phyloP scores from a whole-genome alignment of 53 echinoderm and acorn worm species.

The Crossaster papposus region DNA sequence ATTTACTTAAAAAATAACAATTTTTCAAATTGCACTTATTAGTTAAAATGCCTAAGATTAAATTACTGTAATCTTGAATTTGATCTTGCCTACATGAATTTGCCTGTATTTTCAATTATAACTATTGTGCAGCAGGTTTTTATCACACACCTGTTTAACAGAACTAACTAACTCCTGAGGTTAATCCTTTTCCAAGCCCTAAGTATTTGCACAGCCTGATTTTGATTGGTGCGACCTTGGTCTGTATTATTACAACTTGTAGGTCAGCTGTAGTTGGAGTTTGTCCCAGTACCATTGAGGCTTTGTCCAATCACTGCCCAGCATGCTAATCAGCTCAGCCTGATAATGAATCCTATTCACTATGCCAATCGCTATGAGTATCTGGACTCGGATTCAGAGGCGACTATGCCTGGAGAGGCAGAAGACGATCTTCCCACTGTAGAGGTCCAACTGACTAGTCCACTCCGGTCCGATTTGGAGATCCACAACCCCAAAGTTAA shows the following conservation, averaged over 20 bases:
- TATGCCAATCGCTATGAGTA: slow-evolving; percentile 31
- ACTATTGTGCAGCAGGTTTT: not conserved
- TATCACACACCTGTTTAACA: not conserved
- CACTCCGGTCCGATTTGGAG: not conserved
- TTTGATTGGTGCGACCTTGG: not conserved
- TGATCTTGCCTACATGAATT: no score
- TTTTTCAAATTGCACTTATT: no score
- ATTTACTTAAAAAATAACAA: no score
- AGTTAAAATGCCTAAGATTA: no score
- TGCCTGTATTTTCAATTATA: no score
- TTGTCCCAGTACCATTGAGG: not conserved
- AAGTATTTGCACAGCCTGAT: slow-evolving; percentile 2
- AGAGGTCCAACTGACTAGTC: not conserved
- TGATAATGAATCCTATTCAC: slow-evolving; percentile 35
- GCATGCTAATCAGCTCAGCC: slow-evolving; percentile 1
- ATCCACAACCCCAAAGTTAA: not conserved
- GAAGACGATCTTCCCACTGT: not conserved
- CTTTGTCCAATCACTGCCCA: slow-evolving; percentile 39
- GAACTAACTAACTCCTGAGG: not conserved
- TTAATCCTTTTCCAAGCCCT: not conserved
- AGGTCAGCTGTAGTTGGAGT: not conserved
- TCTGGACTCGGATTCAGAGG: slow-evolving; percentile 33
- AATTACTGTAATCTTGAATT: no score
- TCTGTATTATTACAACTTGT: not conserved
- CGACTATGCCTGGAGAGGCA: slow-evolving; percentile 20